A percentile compares a stretch with the other conserved stretches of the same genome.
These are phyloP conservation scores for Acinonyx jubatus DNA, from an alignment of 2,113 vertebrate genomes.

Conservation along the genomic window DNA sequence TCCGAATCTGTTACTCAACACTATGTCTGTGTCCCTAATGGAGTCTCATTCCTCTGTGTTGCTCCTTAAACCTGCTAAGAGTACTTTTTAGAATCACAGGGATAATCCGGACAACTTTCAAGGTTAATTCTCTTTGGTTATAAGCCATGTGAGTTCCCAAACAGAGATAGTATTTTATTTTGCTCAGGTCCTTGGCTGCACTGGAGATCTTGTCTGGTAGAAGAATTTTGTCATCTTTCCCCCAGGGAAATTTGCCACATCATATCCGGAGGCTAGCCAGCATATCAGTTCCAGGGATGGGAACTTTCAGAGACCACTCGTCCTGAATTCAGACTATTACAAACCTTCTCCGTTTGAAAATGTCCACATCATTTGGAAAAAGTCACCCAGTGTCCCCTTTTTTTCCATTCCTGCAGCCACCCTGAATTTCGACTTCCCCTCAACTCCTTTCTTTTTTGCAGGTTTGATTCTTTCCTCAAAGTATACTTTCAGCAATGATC, in stretches of 20 bases:
- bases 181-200: background rate
- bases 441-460: background rate
- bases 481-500: background rate
- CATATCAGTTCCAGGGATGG: background rate
- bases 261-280: background rate
- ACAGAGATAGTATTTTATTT: background rate
- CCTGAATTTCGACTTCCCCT: conserved; percentile 17
- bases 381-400: background rate
- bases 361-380: conserved; percentile 26
- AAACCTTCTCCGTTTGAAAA: background rate
- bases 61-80: background rate
- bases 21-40: background rate
- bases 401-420: background rate
- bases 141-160: background rate
- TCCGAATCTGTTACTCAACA: background rate
- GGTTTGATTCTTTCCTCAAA: conserved; percentile 42
- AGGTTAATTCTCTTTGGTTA: background rate
- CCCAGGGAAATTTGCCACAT: background rate
- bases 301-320: background rate
- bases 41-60: background rate
- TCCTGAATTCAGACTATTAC: background rate
- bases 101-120: background rate
- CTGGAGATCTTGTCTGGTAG: background rate
- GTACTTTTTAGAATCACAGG: background rate
- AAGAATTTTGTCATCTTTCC: conserved; percentile 19